Evolutionary conservation across 1,140 invertebrate species (phyloP), one percentile per base, ranked within the genome.

Genomic region (Sarcophaga peregrina): DNA sequence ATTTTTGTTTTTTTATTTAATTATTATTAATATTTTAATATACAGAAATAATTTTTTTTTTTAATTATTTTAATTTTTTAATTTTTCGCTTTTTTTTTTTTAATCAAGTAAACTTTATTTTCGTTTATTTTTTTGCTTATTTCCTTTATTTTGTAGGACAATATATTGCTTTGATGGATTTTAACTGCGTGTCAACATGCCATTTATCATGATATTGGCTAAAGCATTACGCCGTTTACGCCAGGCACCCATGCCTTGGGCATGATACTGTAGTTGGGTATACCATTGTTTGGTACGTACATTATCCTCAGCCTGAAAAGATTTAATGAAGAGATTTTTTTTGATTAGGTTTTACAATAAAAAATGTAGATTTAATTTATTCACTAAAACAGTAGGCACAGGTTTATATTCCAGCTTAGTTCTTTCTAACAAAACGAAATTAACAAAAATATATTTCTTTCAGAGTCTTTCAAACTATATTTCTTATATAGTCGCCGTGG

Each of bases 141-240:
- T 37, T 37, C 4, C 25, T 4, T 37, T 37, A 2, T 37, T 37
- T 10, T 3, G 50, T 4, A n/a, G 7, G 2, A n/a, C 9, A n/a
- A n/a, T 68, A n/a, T 17, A 20, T 68, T 68, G 8, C 20, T 0
- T 20, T 68, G n/a, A 52, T 74, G 10, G 73, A 8, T 13, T 50
- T 81, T 78, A 83, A 52, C 54, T 83, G 48, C 88, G 85, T 7
- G 92, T 91, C 80, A 93, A 92, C 94, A 96, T 96, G 46, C 96
- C 95, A 89, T 97, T 97, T 86, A 97, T 97, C 97, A 98, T 98
- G 84, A 98, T 98, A 90, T 98, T 98, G 50, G 97, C 96, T 83
- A 99, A 91, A 1, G 97, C 97, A 86, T 97, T 97, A 20, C 97
- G 92, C 86, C 97, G 92, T 91, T 95, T 95, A 83, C 97, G 93